Evolutionary conservation across 2,888 invertebrate genomes (phyloP).

Genomic region (Sinodicranocentrus sp.): DNA sequence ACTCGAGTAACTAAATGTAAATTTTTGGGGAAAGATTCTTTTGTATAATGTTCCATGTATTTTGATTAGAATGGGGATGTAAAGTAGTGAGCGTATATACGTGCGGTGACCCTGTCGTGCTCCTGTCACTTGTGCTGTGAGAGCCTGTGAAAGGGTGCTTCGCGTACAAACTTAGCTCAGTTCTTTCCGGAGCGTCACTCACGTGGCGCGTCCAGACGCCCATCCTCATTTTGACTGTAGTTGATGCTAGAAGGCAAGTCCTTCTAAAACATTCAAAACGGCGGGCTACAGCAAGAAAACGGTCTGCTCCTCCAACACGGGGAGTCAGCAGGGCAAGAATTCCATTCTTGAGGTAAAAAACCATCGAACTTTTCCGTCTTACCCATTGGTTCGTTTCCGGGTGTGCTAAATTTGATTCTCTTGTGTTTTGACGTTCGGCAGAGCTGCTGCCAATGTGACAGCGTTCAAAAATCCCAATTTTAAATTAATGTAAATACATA

Average conservation of each 20-base stretch:
- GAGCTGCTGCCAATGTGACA: slow-evolving; percentile 78
- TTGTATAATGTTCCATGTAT: too few species aligned
- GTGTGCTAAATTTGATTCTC: background rate
- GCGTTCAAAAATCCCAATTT: too few species aligned
- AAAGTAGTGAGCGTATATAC: too few species aligned
- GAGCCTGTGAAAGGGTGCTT: too few species aligned
- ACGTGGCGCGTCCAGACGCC: background rate
- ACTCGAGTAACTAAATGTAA: too few species aligned
- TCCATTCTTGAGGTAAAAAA: slow-evolving; percentile 69
- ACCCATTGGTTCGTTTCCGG: background rate
- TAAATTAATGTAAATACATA: background rate
- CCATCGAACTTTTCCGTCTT: background rate
- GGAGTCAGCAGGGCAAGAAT: slow-evolving; percentile 72
- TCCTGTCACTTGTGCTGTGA: too few species aligned
- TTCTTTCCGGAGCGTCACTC: too few species aligned
- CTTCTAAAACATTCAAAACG: slow-evolving; percentile 63
- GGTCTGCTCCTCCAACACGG: slow-evolving; percentile 73
- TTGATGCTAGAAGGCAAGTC: background rate
- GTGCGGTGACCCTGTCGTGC: too few species aligned
- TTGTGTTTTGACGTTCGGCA: slow-evolving; percentile 19
- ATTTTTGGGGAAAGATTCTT: too few species aligned
- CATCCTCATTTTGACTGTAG: background rate
- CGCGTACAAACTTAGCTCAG: too few species aligned
- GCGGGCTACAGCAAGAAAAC: slow-evolving; percentile 72
- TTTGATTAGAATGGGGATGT: too few species aligned